Evolutionary conservation across 2,113 vertebrate genomes (phyloP).

Genomic region (Centropus unirufus): DNA sequence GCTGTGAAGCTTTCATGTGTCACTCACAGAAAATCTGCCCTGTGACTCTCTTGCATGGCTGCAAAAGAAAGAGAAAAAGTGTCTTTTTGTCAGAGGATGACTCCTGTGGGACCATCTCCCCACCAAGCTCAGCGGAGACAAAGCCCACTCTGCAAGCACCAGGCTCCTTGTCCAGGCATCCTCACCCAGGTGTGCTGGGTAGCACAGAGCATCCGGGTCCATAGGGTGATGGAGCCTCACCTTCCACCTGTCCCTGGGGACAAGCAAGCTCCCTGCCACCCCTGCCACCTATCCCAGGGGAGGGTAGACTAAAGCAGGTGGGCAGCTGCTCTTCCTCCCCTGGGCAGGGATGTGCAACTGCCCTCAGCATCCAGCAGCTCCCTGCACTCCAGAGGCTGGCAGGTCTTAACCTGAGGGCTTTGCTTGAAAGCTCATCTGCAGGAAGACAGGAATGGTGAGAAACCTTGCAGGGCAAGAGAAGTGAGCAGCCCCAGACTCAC

Average conservation of each 20-base stretch:
- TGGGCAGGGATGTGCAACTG: background rate
- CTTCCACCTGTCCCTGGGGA: background rate
- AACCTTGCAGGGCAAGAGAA: background rate
- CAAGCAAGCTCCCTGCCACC: background rate
- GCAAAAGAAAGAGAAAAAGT: background rate
- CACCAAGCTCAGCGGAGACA: background rate
- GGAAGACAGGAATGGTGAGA: background rate
- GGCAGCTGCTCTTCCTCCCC: background rate
- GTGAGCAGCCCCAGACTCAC: background rate
- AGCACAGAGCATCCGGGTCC: fast-evolving
- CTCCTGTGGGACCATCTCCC: background rate
- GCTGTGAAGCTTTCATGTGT: background rate
- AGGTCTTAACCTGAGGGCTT: background rate
- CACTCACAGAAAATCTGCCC: background rate
- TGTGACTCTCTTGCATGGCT: background rate
- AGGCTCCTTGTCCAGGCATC: background rate
- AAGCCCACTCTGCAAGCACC: background rate
- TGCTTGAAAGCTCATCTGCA: background rate
- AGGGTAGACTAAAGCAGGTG: background rate
- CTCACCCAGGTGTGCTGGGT: background rate
- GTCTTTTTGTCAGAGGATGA: background rate
- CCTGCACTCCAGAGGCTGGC: fast-evolving
- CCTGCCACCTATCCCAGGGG: background rate
- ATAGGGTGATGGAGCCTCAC: background rate
- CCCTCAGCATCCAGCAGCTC: background rate